These are phyloP conservation scores for Stratiomys singularior DNA, from an alignment of 2,888 invertebrate genomes.

Conservation along the genomic window DNA sequence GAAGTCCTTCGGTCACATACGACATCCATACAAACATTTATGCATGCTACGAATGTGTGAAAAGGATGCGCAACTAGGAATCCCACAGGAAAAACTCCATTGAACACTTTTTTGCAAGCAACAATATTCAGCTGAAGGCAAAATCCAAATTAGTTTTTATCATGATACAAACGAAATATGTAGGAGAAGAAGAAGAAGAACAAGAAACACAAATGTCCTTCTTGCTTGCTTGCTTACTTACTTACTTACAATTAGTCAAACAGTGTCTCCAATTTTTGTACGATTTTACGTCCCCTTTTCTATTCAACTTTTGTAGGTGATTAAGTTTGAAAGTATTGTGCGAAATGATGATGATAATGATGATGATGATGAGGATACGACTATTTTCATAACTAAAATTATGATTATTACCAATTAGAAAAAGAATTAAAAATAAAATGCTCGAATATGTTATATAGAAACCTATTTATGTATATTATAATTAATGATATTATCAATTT, in stretches of 20 bases:
- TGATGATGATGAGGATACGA: conserved; percentile 18
- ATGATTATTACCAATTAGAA: neutral
- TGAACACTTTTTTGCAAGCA: neutral
- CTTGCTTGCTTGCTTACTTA: no score
- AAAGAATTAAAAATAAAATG: neutral
- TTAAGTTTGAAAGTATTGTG: conserved; percentile 30
- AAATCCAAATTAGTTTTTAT: conserved; percentile 32
- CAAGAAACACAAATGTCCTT: no score
- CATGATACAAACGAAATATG: neutral
- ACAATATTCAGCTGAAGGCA: neutral
- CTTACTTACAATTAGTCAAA: conserved; percentile 10
- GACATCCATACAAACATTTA: neutral
- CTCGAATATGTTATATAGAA: conserved; percentile 40
- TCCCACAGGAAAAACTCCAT: neutral
- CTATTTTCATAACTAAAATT: conserved; percentile 6
- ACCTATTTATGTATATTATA: conserved; percentile 31
- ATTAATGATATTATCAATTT: neutral
- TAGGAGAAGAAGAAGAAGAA: neutral
- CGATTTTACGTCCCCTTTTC: conserved; percentile 35
- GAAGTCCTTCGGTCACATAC: conserved; percentile 4
- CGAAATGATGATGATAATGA: conserved; percentile 8
- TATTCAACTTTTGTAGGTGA: conserved; percentile 14
- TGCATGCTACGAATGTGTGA: neutral
- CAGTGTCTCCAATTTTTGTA: conserved; percentile 41
- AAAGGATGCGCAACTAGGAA: neutral